Evolutionary conservation across 2,888 invertebrate species (phyloP).

Genomic region (Zhuqinia jingwanae): DNA sequence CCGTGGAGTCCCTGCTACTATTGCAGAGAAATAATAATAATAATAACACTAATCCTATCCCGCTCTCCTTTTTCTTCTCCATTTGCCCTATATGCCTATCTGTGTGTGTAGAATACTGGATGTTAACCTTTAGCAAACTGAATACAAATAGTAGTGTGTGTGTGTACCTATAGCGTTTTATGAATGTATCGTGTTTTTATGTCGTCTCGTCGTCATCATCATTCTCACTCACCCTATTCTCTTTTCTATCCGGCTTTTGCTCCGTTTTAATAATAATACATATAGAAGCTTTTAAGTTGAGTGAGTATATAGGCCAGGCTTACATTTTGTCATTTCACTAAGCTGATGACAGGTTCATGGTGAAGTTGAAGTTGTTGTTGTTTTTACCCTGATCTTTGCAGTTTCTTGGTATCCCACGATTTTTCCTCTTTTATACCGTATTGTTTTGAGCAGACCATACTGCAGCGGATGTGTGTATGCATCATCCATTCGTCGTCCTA

Average conservation of each 20-base stretch:
- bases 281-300: constrained; percentile 44
- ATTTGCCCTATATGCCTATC: constrained; percentile 24
- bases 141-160: not conserved
- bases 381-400: constrained; percentile 12
- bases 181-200: not conserved
- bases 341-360: constrained; percentile 63
- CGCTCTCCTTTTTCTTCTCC: not conserved
- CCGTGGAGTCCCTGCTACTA: constrained; percentile 48
- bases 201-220: not conserved
- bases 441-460: not conserved
- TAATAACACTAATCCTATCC: constrained; percentile 56
- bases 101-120: not conserved
- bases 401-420: constrained; percentile 1
- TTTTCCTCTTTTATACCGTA: not conserved
- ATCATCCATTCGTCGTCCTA: not conserved
- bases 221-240: not conserved
- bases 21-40: too few relatives aligned
- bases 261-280: too few relatives aligned
- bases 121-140: not conserved
- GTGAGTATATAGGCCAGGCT: constrained; percentile 53
- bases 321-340: constrained; percentile 59
- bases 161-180: not conserved
- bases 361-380: constrained; percentile 45
- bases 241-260: not conserved
- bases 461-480: constrained; percentile 15